Percentiles rank a stretch among this genome's conserved stretches.
Evolutionary conservation across 2,797 vertebrate species (phyloP).

Genomic region (Orientallactaga sibirica): DNA sequence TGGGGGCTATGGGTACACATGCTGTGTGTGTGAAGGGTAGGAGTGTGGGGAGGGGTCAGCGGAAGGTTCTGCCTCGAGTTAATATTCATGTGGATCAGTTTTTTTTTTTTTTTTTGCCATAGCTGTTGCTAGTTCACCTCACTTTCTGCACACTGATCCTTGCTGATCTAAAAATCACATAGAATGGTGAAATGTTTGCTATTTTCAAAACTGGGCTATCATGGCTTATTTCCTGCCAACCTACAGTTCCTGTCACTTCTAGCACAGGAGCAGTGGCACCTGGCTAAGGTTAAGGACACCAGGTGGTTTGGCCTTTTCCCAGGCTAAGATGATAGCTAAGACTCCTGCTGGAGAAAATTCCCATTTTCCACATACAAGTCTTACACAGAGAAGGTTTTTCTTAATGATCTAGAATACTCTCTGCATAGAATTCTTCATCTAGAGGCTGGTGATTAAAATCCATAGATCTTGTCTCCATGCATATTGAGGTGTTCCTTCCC

Average conservation of each 20-base stretch:
- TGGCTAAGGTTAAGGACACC: not conserved
- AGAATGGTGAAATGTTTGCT: not conserved
- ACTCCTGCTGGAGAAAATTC: not conserved
- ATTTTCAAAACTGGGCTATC: not conserved
- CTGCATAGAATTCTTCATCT: not conserved
- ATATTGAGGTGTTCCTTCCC: too few species aligned
- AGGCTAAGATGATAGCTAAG: not conserved
- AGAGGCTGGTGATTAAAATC: not conserved
- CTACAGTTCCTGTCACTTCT: too few species aligned
- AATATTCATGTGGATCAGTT: fast-evolving
- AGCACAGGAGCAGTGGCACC: fast-evolving
- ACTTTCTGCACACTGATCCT: not conserved
- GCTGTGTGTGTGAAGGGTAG: too few species aligned
- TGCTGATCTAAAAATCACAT: not conserved
- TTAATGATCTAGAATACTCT: slow-evolving; percentile 10
- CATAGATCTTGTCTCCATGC: not conserved
- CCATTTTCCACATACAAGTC: slow-evolving; percentile 14
- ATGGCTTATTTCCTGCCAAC: not conserved
- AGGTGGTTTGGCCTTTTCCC: not conserved
- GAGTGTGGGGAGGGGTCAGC: too few species aligned
- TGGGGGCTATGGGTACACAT: fast-evolving
- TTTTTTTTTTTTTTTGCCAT: not conserved
- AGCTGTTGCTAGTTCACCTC: not conserved
- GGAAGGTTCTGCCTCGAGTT: not conserved
- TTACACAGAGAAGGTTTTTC: not conserved